Conservation (phyloP, 2,113 vertebrate genomes). For the Myiagra hebetior region DNA sequence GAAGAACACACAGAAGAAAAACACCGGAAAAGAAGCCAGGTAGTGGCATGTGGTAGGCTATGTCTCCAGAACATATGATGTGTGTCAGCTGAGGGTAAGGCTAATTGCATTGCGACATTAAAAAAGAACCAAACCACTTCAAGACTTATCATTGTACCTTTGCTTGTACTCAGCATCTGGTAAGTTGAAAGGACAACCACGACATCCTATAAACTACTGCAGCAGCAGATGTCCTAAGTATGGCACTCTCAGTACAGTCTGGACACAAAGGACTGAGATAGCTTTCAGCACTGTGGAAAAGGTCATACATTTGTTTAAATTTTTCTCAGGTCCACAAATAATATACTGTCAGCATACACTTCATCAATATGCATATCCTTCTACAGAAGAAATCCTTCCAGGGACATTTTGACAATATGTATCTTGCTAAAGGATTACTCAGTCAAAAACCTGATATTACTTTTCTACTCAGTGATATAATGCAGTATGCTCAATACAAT, state of each 20-base stretch:
- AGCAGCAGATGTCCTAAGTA: neutral
- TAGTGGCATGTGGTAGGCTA: neutral
- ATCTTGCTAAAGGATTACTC: neutral
- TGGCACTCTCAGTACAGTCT: neutral
- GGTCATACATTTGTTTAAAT: neutral
- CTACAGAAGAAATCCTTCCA: neutral
- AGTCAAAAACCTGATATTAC: neutral
- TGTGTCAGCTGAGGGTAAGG: neutral
- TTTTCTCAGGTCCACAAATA: neutral
- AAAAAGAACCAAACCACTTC: neutral
- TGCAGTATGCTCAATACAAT: neutral
- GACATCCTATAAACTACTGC: neutral
- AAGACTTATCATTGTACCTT: neutral
- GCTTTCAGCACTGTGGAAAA: neutral
- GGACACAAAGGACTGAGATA: neutral
- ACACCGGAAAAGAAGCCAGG: neutral
- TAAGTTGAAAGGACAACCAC: neutral
- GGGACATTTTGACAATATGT: neutral
- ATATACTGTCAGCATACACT: neutral
- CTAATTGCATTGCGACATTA: neutral
- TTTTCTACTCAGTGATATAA: neutral
- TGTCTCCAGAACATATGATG: neutral
- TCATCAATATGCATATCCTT: neutral
- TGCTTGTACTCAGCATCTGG: neutral
- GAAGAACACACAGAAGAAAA: neutral